Evolutionary conservation across 2,797 vertebrate species (phyloP), one percentile per base, ranked within the genome.

Genomic region (Heliangelus exortis): DNA sequence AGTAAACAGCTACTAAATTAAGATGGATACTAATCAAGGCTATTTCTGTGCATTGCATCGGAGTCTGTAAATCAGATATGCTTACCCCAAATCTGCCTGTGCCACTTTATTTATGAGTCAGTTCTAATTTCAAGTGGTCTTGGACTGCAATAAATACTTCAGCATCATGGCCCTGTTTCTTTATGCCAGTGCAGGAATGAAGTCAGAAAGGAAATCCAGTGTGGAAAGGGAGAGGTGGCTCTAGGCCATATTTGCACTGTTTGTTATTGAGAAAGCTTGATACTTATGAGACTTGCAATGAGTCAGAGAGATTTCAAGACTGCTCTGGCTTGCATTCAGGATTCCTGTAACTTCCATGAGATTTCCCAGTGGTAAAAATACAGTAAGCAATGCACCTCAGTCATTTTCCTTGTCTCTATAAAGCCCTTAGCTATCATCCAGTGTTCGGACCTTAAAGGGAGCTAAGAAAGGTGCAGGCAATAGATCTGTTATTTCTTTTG

Each of bases 21-120:
- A 73, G 80, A 69, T 55, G 66, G 51, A 18, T 87, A 43, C 69
- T 91, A 73, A 68, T 89, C 78, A 87, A 68, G 82, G 73, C n/a
- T 80, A 51, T 79, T 87, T 89, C 78, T 84, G 69, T 58, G 36
- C 11, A n/a, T 72, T 80, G 23, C 28, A n/a, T 15, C 61, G 74
- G 39, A 83, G 65, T 80, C 34, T 73, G 78, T 91, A 91, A 91
- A 93, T 91, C 78, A 84, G 82, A 84, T 80, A 54, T 50, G 22
- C 77, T 92, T 80, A 87, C 11, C 41, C 57, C 65, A 54, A 65
- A 65, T 89, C 47, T 63, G 73, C 59, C 78, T 51, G 17, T 77
- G 55, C 26, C 21, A 41, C 61, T 89, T 95, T 73, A 61, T 65
- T 94, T 92, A 84, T 73, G 55, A 89, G 73, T 87, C 50, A 69